Evolutionary conservation across 2,113 vertebrate species (phyloP).

Genomic region (Corythoichthys haematopterus): DNA sequence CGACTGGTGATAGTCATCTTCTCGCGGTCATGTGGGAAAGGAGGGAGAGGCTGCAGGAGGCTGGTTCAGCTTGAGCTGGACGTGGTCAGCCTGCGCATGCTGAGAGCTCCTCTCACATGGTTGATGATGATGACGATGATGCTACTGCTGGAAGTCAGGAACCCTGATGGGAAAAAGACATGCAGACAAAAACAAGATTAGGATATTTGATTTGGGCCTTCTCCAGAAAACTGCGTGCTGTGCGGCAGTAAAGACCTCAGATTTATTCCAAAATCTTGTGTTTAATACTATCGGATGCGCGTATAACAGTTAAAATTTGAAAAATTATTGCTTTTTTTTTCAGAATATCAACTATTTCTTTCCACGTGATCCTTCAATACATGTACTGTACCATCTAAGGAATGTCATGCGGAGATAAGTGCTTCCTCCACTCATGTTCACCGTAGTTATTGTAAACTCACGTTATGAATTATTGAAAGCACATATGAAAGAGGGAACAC

Average conservation of each 20-base stretch:
- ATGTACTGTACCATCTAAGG: background rate
- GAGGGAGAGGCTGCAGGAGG: conserved; percentile 45
- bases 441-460: background rate
- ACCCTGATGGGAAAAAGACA: conserved; percentile 59
- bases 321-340: background rate
- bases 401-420: background rate
- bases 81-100: conserved; percentile 60
- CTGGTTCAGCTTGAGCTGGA: conserved; percentile 64
- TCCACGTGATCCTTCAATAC: background rate
- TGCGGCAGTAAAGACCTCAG: conserved; percentile 21
- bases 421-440: background rate
- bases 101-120: conserved; percentile 66
- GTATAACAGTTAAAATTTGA: no score
- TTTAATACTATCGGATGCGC: conserved; percentile 2
- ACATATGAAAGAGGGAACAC: background rate
- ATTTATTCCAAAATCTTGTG: conserved; percentile 24
- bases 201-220: conserved; percentile 30
- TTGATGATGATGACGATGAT: conserved; percentile 23
- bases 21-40: conserved; percentile 78
- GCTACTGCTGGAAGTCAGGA: conserved; percentile 37
- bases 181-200: conserved; percentile 34
- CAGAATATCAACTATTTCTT: background rate
- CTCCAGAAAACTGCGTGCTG: conserved; percentile 26
- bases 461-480: background rate
- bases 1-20: conserved; percentile 93